phyloP scores from a whole-genome alignment of 1,140 invertebrate species.

The Wasmannia auropunctata region DNA sequence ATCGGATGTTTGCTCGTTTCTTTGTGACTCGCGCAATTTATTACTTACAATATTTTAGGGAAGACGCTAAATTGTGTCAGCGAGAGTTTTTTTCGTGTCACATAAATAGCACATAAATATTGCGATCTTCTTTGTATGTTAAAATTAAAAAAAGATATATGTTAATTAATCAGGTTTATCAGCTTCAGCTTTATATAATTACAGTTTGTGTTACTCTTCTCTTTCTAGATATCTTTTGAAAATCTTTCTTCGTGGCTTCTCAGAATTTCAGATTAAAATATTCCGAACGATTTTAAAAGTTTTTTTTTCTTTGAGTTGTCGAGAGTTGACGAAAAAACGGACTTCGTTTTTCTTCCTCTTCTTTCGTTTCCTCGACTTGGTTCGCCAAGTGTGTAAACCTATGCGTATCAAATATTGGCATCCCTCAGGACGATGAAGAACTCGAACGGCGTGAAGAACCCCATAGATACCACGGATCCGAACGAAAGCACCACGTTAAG shows the following conservation, averaged over 20 bases:
- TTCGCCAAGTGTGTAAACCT: not conserved
- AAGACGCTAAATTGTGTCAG: not conserved
- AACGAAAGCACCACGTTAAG: slow-evolving; percentile 77
- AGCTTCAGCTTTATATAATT: not conserved
- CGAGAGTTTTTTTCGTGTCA: not conserved
- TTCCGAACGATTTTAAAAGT: not conserved
- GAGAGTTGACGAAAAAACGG: not conserved
- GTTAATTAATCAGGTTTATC: not conserved
- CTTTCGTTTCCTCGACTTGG: not conserved
- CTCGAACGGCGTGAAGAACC: slow-evolving; percentile 1
- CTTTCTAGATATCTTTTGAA: not conserved
- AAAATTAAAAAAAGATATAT: not conserved
- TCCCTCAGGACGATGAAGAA: slow-evolving; percentile 51
- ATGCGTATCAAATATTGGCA: not conserved
- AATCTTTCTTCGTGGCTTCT: not conserved
- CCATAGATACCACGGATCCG: slow-evolving; percentile 46
- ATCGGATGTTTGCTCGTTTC: not conserved
- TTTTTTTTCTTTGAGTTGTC: not conserved
- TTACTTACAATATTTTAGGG: not conserved
- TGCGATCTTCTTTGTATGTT: not conserved
- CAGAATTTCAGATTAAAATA: not conserved
- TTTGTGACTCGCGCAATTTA: not conserved
- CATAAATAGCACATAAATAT: not conserved
- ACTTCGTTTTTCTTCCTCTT: not conserved
- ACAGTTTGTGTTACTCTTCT: not conserved